Conservation (phyloP, 2,888 invertebrate genomes). For the Gymnoscelis rufifasciata region DNA sequence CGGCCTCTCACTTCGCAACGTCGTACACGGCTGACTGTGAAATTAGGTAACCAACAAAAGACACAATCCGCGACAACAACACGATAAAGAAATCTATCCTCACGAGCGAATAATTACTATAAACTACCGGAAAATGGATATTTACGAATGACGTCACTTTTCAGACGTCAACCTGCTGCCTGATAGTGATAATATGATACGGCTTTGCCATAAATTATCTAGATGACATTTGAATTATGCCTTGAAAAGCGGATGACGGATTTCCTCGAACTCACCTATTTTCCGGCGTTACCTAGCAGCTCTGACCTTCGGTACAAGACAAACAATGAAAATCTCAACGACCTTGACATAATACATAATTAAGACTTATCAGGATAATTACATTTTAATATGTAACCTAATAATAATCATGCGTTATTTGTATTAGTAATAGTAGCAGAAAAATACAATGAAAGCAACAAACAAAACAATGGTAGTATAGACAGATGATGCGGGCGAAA, state of each 20-base stretch:
- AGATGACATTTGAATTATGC: conserved; percentile 55
- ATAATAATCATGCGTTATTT: conserved; percentile 55
- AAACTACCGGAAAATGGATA: conserved; percentile 41
- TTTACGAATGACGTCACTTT: conserved; percentile 46
- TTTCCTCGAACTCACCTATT: conserved; percentile 67
- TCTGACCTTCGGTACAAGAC: conserved; percentile 73
- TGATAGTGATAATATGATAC: conserved; percentile 35
- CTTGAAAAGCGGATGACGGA: conserved; percentile 71
- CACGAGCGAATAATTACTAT: conserved; percentile 41
- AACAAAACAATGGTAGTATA: conserved; percentile 50
- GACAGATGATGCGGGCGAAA: conserved; percentile 70
- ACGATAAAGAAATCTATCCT: conserved; percentile 57
- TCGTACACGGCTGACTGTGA: conserved; percentile 68
- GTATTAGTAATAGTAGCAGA: conserved; percentile 58
- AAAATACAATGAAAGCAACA: conserved; percentile 50
- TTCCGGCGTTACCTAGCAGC: conserved; percentile 65
- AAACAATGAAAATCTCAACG: conserved; percentile 67
- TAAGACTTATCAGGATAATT: conserved; percentile 65
- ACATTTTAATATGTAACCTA: conserved; percentile 59
- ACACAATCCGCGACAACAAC: conserved; percentile 50
- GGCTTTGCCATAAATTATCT: conserved; percentile 40
- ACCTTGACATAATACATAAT: conserved; percentile 73
- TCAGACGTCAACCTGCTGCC: conserved; percentile 37
- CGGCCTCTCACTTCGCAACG: conserved; percentile 78
- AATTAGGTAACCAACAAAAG: conserved; percentile 77